These are phyloP conservation scores for Riparia riparia DNA, from an alignment of 2,113 vertebrate species.

Conservation along the genomic window DNA sequence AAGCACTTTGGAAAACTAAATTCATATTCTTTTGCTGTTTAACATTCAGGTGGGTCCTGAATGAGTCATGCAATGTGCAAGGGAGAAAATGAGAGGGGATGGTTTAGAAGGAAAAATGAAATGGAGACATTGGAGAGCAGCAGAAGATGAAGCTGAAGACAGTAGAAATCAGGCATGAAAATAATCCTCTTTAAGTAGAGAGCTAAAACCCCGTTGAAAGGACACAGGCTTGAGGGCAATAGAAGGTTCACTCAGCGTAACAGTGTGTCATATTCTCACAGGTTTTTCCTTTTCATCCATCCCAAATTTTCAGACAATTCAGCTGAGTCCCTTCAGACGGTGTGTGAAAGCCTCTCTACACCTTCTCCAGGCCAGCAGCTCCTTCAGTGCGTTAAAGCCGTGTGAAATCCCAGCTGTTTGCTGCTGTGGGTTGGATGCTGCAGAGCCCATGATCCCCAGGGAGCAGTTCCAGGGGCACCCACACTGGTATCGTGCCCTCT, in stretches of 20 bases:
- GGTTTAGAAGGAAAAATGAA: neutral
- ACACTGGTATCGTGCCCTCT: fast-evolving
- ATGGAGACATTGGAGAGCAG: neutral
- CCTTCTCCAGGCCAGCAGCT: neutral
- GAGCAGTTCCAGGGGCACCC: neutral
- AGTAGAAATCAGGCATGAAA: neutral
- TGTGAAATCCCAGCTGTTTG: neutral
- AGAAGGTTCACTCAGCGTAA: neutral
- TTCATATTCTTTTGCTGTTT: neutral
- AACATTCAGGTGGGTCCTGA: neutral
- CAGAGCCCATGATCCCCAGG: neutral
- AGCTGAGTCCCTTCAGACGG: neutral
- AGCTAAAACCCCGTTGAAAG: neutral
- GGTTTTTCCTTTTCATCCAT: neutral
- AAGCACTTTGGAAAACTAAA: neutral
- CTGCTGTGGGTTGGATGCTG: neutral
- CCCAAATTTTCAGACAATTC: neutral
- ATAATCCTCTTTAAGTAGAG: neutral
- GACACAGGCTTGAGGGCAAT: neutral
- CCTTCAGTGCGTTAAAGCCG: neutral
- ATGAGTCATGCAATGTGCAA: neutral
- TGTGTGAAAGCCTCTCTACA: neutral
- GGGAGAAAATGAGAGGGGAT: neutral
- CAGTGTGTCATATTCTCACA: neutral
- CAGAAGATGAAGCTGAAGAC: neutral